phyloP scores from a whole-genome alignment of 2,888 invertebrate genomes.

The Oligia strigilis region DNA sequence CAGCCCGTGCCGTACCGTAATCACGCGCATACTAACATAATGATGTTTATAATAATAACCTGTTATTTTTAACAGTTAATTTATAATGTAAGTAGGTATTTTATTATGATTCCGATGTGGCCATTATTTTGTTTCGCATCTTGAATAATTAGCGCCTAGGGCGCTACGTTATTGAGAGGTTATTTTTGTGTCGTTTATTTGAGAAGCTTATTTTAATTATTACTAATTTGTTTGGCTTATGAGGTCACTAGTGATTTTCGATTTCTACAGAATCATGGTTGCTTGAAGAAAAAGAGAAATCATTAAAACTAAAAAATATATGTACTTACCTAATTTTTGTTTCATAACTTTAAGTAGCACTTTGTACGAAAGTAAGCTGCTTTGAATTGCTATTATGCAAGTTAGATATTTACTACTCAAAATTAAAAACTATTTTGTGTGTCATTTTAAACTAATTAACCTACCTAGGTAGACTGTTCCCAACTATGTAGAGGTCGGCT shows the following conservation, averaged over 20 bases:
- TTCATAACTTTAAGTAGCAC: slow-evolving; percentile 27
- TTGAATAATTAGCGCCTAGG: slow-evolving; percentile 69
- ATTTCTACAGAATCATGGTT: slow-evolving; percentile 36
- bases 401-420: neutral
- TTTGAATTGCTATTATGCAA: slow-evolving; percentile 7
- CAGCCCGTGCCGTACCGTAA: slow-evolving; percentile 80
- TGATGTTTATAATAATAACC: slow-evolving; percentile 75
- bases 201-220: slow-evolving; percentile 68
- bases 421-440: neutral
- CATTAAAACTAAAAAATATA: slow-evolving; percentile 19
- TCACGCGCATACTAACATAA: slow-evolving; percentile 64
- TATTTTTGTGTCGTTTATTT: slow-evolving; percentile 59
- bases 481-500: neutral
- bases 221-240: slow-evolving; percentile 65
- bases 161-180: slow-evolving; percentile 63
- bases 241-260: slow-evolving; percentile 36
- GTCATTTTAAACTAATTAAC: neutral
- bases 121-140: slow-evolving; percentile 64
- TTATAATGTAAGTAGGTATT: slow-evolving; percentile 66
- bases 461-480: too few relatives aligned
- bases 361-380: neutral
- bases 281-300: slow-evolving; percentile 36
- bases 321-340: slow-evolving; percentile 28
- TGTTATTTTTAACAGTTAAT: slow-evolving; percentile 76
- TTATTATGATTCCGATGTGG: slow-evolving; percentile 62